Evolutionary conservation across 1,140 invertebrate species (phyloP).

Genomic region (Drosophila micromelanica): DNA sequence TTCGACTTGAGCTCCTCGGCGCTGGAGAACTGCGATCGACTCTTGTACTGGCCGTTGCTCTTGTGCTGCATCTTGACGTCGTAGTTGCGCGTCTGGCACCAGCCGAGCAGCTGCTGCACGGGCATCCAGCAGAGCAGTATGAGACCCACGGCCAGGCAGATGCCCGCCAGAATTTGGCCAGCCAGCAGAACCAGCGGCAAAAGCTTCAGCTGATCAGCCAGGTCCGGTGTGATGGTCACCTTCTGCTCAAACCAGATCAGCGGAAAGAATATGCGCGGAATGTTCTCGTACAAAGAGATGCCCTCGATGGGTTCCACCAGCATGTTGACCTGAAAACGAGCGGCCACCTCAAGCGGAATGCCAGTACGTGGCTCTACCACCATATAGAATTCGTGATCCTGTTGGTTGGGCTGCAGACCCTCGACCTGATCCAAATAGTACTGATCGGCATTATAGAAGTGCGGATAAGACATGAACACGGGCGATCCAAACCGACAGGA

Average conservation of each 20-base stretch:
- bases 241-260: slow-evolving; percentile 91
- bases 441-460: slow-evolving; percentile 92
- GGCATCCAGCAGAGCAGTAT: slow-evolving; percentile 73
- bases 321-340: slow-evolving; percentile 91
- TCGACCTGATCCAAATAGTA: slow-evolving; percentile 87
- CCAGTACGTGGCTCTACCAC: slow-evolving; percentile 90
- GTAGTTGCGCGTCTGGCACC: slow-evolving; percentile 49
- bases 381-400: slow-evolving; percentile 89
- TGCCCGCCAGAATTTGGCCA: slow-evolving; percentile 74
- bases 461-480: slow-evolving; percentile 93
- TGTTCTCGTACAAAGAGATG: slow-evolving; percentile 88
- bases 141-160: slow-evolving; percentile 70
- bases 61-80: slow-evolving; percentile 62
- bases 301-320: slow-evolving; percentile 87
- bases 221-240: slow-evolving; percentile 86
- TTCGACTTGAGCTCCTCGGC: slow-evolving; percentile 71
- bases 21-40: slow-evolving; percentile 64
- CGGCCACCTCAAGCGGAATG: slow-evolving; percentile 90
- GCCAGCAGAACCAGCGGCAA: slow-evolving; percentile 57
- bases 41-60: slow-evolving; percentile 58
- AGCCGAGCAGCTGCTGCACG: slow-evolving; percentile 40
- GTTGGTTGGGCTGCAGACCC: slow-evolving; percentile 89
- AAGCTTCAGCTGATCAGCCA: slow-evolving; percentile 84
- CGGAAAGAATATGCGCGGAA: slow-evolving; percentile 90
- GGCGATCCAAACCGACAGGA: slow-evolving; percentile 91